Evolutionary conservation across 2,888 invertebrate species (phyloP), one percentile per base, ranked within the genome.

Genomic region (Drosophila vallismaia): DNA sequence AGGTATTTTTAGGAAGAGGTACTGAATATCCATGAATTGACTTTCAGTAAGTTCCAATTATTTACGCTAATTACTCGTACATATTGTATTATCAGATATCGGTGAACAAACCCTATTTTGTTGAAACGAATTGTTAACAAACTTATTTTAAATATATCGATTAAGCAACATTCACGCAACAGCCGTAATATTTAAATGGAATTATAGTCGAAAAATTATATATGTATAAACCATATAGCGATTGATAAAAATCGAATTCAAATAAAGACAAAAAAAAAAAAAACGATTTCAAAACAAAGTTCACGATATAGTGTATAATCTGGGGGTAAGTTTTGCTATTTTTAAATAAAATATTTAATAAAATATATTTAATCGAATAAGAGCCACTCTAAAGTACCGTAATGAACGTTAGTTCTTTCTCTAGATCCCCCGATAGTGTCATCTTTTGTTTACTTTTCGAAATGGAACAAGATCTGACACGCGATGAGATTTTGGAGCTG

Each of bases 91-190:
- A 63, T 62, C 55, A 62, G 46, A 68, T 48, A 63, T 38, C 50
- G 40, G 57, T 28, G 40, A 49, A 49, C 33, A 48, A 53, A 42
- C 76, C 53, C 70, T 68, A 66, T 78, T 78, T 79, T 83, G 83
- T 82, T 83, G 46, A 77, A 78, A 71, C 72, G 75, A 78, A 84
- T 86, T 84, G 83, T 84, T 83, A 86, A 78, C 80, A 80, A 84
- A 84, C 80, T 84, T 83, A 83, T 78, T 83, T 79, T 56, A 79
- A 71, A 69, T 76, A 58, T 62, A 73, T 81, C 55, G 70, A 56
- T 73, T 78, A 83, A 76, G 80, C 62, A 49, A 78, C 62, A 49
- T 69, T 62, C 66, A 75, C 29, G 54, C 67, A 51, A 66, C 53
- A 69, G 67, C 45, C 57, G 54, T 63, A 71, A 74, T 74, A 76